Evolutionary conservation across 1,140 invertebrate species (phyloP).

Genomic region (Dreissena rostriformis): DNA sequence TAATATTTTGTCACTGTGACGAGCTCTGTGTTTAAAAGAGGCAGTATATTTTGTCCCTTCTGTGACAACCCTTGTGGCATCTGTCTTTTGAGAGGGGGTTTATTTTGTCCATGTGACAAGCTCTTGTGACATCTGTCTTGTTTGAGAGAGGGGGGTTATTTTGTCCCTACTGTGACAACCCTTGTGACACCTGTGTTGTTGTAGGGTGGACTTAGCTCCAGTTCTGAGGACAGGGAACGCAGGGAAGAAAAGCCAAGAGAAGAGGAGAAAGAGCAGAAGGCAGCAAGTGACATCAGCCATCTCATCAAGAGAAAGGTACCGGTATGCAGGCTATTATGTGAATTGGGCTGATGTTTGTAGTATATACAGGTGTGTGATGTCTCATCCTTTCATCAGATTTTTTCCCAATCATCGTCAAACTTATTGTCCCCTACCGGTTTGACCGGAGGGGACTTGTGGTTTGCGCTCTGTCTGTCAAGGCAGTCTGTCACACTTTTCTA

Average conservation of each 20-base stretch:
- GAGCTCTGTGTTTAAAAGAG: too few relatives aligned
- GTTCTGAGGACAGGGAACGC: neutral
- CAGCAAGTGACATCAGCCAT: constrained; percentile 69
- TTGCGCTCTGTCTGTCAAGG: too few relatives aligned
- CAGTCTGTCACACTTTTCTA: too few relatives aligned
- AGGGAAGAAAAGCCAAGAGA: neutral
- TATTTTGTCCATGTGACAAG: too few relatives aligned
- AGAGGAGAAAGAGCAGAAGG: constrained; percentile 44
- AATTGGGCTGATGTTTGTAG: neutral
- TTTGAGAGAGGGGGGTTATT: too few relatives aligned
- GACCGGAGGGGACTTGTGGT: too few relatives aligned
- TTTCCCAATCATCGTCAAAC: neutral
- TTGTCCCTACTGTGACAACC: too few relatives aligned
- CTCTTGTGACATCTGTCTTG: neutral
- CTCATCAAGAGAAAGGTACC: constrained; percentile 71
- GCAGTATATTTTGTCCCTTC: too few relatives aligned
- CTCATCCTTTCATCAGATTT: neutral
- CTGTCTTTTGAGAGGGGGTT: too few relatives aligned
- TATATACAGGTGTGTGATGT: neutral
- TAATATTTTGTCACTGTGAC: too few relatives aligned
- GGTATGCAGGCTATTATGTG: neutral
- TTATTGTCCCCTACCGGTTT: too few relatives aligned
- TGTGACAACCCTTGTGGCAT: too few relatives aligned
- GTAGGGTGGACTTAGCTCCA: constrained; percentile 33
- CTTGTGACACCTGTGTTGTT: neutral